phyloP scores from a whole-genome alignment of 2,113 vertebrate genomes.

The Antechinus flavipes region DNA sequence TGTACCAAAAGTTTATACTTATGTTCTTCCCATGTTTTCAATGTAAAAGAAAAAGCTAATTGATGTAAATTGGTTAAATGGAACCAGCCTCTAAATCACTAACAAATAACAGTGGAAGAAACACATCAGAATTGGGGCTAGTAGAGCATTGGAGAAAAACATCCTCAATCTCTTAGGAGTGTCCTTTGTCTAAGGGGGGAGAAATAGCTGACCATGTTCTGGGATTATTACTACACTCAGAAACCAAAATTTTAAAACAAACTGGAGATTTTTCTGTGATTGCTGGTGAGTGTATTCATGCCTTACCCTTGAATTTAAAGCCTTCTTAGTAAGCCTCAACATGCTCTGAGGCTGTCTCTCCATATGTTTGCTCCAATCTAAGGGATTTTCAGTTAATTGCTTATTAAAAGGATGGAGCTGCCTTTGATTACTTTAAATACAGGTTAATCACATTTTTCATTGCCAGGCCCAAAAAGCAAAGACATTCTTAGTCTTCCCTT shows the following conservation, averaged over 20 bases:
- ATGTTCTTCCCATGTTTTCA: background rate
- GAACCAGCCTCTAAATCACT: background rate
- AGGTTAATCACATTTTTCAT: background rate
- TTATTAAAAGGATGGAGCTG: background rate
- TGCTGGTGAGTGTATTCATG: background rate
- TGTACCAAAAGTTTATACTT: background rate
- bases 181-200: background rate
- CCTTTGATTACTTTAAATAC: conserved; percentile 33
- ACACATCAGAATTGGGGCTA: background rate
- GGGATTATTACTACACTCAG: background rate
- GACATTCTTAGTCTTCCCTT: background rate
- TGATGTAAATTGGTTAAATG: background rate
- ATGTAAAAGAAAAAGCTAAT: background rate
- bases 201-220: background rate
- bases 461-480: conserved; percentile 8
- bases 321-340: background rate
- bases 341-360: background rate
- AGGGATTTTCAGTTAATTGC: background rate
- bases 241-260: background rate
- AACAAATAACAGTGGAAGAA: background rate
- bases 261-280: background rate
- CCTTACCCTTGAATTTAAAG: background rate
- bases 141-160: background rate
- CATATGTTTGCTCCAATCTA: background rate
- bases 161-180: background rate